Percentiles rank a stretch among this genome's conserved stretches.
phyloP scores from a whole-genome alignment of 2,797 vertebrate species.

The Brachymystax lenok region DNA sequence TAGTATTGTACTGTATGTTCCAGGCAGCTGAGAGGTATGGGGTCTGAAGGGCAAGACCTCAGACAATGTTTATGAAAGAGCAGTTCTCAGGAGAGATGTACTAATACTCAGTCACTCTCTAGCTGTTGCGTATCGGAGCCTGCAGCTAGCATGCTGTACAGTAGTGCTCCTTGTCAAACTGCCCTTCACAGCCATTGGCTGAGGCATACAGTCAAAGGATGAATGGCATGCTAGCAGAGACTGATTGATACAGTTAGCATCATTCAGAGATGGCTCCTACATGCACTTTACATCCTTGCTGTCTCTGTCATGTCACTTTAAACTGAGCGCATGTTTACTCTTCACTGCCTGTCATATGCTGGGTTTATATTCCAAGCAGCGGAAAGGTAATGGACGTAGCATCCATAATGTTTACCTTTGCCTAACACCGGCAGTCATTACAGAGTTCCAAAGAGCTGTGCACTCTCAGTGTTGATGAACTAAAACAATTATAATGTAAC shows the following conservation, averaged over 20 bases:
- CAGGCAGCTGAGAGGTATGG: neutral
- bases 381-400: neutral
- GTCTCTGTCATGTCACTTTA: neutral
- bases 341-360: neutral
- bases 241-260: neutral
- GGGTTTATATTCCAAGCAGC: neutral
- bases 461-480: neutral
- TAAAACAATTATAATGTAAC: no score
- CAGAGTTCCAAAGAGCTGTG: neutral
- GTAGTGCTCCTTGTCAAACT: neutral
- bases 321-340: neutral
- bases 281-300: neutral
- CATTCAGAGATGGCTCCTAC: conserved; percentile 17
- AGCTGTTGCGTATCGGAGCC: neutral
- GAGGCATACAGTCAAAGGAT: conserved; percentile 4
- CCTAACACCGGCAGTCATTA: neutral
- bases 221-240: conserved; percentile 7
- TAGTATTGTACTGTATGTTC: neutral
- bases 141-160: neutral
- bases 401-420: conserved; percentile 8
- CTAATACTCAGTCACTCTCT: neutral
- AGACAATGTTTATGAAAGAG: conserved; percentile 12
- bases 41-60: neutral
- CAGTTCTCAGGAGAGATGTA: neutral
- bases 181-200: conserved; percentile 14